These are phyloP conservation scores for Melanotaenia trifasciata DNA, from an alignment of 2,797 vertebrate genomes.

Conservation along the genomic window DNA sequence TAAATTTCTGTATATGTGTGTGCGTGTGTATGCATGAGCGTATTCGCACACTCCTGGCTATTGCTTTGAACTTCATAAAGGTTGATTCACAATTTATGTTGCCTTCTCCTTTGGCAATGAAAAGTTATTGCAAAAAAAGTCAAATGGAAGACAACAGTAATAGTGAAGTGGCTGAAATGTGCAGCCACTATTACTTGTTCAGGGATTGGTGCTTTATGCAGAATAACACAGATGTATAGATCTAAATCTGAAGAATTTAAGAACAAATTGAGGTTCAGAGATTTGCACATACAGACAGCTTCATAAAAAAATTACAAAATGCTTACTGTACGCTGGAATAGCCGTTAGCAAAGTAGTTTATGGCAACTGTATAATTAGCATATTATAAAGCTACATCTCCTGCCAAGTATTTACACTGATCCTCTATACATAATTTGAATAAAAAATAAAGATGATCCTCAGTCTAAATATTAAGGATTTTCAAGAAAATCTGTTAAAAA, in stretches of 20 bases:
- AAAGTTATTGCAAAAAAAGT: constrained; percentile 67
- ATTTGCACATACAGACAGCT: neutral
- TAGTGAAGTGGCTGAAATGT: constrained; percentile 48
- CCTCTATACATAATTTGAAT: too few species aligned
- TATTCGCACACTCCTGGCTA: constrained; percentile 28
- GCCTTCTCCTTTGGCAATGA: constrained; percentile 59
- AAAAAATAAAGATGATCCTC: too few species aligned
- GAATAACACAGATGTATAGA: constrained; percentile 41
- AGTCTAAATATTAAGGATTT: too few species aligned
- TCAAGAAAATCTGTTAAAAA: too few species aligned
- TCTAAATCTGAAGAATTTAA: constrained; percentile 3
- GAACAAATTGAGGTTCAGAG: neutral
- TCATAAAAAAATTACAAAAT: neutral
- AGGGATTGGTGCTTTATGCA: constrained; percentile 46
- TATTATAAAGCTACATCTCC: too few species aligned
- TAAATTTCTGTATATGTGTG: constrained; percentile 27
- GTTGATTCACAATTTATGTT: constrained; percentile 78
- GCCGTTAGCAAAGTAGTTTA: neutral
- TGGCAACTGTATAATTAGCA: too few species aligned
- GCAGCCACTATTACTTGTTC: constrained; percentile 28
- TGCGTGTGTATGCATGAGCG: neutral
- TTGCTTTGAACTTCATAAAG: constrained; percentile 65
- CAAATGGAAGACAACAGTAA: constrained; percentile 60
- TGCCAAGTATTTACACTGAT: too few species aligned
- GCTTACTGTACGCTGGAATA: neutral